Evolutionary conservation across 2,797 vertebrate genomes (phyloP).

Genomic region (Sitta carolinensis): DNA sequence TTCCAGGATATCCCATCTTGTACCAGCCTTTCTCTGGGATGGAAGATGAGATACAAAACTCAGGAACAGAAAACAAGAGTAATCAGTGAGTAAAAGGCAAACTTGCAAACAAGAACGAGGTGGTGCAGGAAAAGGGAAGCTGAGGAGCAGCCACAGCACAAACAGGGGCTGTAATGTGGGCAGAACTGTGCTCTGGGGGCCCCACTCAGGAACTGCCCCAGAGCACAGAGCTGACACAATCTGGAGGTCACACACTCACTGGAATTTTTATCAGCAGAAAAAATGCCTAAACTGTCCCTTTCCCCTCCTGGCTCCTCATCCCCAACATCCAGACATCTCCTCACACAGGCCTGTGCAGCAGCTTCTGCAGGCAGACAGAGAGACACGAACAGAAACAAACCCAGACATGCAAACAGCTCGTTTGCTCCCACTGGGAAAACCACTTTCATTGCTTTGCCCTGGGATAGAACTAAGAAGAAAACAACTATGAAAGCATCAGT

Average conservation of each 20-base stretch:
- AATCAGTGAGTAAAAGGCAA: background rate
- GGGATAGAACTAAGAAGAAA: background rate
- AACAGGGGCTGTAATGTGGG: background rate
- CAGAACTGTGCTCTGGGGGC: background rate
- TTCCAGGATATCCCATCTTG: background rate
- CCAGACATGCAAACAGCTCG: background rate
- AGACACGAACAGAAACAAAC: background rate
- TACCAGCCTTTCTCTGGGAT: background rate
- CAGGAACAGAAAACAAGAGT: background rate
- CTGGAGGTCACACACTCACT: background rate
- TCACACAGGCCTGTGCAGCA: background rate
- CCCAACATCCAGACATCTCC: background rate
- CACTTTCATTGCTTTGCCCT: background rate
- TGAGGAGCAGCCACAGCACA: background rate
- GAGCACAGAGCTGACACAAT: background rate
- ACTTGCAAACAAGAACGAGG: background rate
- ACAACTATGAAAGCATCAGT: background rate
- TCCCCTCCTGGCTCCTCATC: background rate
- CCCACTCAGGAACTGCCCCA: rapidly evolving
- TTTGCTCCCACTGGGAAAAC: background rate
- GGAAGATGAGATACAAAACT: background rate
- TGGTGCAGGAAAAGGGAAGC: background rate
- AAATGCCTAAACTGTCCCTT: background rate
- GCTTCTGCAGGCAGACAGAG: background rate
- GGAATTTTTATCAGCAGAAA: background rate